Base-by-base conservation (phyloP, 2,888 invertebrate genomes). In the Agriotes lineatus region DNA sequence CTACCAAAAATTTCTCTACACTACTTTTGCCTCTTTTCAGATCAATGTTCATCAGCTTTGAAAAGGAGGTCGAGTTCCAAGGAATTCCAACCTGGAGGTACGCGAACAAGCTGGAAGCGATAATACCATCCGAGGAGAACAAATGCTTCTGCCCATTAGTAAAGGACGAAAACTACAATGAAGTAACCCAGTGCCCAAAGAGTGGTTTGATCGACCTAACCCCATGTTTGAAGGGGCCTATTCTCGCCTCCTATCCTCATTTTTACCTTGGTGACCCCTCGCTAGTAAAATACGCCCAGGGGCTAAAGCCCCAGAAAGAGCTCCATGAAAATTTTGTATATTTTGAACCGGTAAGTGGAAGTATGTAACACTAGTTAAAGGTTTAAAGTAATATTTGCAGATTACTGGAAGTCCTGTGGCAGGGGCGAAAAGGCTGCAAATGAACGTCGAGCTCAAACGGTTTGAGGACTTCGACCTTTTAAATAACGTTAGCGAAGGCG, bases 181-280 rank as follows among this genome's bases (percentile, higher is more conserved):
- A 18, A 82, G 80, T 74, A 82, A 83, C 76, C 81, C 84, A 86
- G 0, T 90, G 90, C 74, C 82, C 87, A 0, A 76, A 86, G 1
- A 86, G 85, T 82, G 90, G 90, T 0, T 72, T 88, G 0, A 74
- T 88, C 22, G 87, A 89, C 78, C 79, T 89, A 16, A 81, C 80
- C 69, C 83, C 86, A 1, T 88, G 88, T 54, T 85, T 89, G 78
- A 88, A 88, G 5, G 88, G 87, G 0, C 90, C 91, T 0, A 86
- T 90, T 18, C 85, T 90, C 35, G 85, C 88, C 12, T 90, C 91
- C 0, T 85, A 89, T 68, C 92, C 92, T 0, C 92, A 92, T 82
- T 90, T 88, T 83, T 87, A 89, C 78, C 83, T 89, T 14, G 90
- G 82, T 0, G 88, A 88, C 9, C 85, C 87, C 4, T 84, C 85